A percentile compares a stretch with the other conserved stretches of the same genome.
These are phyloP conservation scores for Flexamia atlantica DNA, from an alignment of 2,888 invertebrate species.

Conservation along the genomic window DNA sequence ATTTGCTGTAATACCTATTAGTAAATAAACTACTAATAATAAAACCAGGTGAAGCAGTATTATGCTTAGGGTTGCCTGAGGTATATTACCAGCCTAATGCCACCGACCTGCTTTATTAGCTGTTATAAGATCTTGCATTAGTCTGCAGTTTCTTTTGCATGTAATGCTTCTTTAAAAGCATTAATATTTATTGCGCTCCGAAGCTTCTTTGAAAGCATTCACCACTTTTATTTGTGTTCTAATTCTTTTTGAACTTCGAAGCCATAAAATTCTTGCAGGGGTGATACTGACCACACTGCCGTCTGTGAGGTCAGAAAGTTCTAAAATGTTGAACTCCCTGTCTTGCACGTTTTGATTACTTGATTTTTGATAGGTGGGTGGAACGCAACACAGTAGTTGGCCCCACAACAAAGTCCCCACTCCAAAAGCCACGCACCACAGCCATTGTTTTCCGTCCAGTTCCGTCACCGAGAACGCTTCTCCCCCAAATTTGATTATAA, in stretches of 20 bases:
- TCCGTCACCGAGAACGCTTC: conserved; percentile 77
- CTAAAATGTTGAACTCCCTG: conserved; percentile 62
- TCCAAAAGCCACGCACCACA: conserved; percentile 80
- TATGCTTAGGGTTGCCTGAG: no score
- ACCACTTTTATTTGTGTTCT: conserved; percentile 76
- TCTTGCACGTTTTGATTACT: background rate
- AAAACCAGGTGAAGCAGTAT: no score
- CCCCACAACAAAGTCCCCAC: conserved; percentile 79
- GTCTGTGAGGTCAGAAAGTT: conserved; percentile 74
- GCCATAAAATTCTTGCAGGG: conserved; percentile 78
- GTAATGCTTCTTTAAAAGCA: conserved; percentile 24
- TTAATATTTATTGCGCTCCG: no score
- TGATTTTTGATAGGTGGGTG: conserved; percentile 75
- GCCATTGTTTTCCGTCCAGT: conserved; percentile 78
- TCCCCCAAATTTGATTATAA: conserved; percentile 79
- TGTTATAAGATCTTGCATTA: no score
- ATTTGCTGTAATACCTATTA: background rate
- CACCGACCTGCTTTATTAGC: no score
- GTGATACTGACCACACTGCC: conserved; percentile 73
- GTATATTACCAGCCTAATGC: no score
- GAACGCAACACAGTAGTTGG: conserved; percentile 78
- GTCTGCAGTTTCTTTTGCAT: no score
- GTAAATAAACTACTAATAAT: no score
- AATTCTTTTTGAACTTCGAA: conserved; percentile 80
- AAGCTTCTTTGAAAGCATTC: conserved; percentile 68